Evolutionary conservation across 92 coral and sea anemone species (phyloP), one percentile per base, ranked within the genome.

Genomic region (Heliopora coerulea): DNA sequence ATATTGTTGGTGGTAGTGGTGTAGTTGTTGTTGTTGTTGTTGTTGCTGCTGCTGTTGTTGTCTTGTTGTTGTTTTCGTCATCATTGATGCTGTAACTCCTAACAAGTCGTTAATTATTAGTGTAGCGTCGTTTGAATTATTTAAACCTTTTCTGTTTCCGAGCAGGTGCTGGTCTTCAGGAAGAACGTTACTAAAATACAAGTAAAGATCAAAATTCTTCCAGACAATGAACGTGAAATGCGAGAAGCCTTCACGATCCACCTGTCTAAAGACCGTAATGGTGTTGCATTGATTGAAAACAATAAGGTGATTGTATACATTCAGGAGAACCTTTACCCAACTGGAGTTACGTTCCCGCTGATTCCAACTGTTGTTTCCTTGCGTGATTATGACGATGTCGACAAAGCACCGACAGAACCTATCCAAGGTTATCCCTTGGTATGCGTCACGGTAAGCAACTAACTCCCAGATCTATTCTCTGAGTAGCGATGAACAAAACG

Each of bases 371-470:
- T 95, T 54, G 95, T 90, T 15, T 95, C 99, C 23, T 63, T 95
- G 72, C 85, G 83, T 62, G 89, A 95, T 70, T 95, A 95, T 69
- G 99, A 95, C 67, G 96, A 90, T 74, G 89, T 95, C 78, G 77
- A 79, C 50, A 78, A 83, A 28, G 83, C 87, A 2, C 70, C 80
- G 8, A 49, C 70, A 24, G 91, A 86, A 46, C 84, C 87, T 25
- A 50, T 83, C 1, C 87, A 74, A 52, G 99, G 99, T 19, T 95
- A 95, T 73, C 99, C 99, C 9, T 74, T 91, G 17, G 83, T 95
- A 19, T 95, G 99, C 73, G 96, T 95, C 14, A 95, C 99, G 91
- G 99, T 95, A 83, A 81, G 93, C n/a, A 25, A 18, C 20, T 15
- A 33, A 63, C 25, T 37, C 12, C 12, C 12, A n/a, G n/a, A n/a